phyloP scores from a whole-genome alignment of 2,113 vertebrate genomes.

The Pica pica region DNA sequence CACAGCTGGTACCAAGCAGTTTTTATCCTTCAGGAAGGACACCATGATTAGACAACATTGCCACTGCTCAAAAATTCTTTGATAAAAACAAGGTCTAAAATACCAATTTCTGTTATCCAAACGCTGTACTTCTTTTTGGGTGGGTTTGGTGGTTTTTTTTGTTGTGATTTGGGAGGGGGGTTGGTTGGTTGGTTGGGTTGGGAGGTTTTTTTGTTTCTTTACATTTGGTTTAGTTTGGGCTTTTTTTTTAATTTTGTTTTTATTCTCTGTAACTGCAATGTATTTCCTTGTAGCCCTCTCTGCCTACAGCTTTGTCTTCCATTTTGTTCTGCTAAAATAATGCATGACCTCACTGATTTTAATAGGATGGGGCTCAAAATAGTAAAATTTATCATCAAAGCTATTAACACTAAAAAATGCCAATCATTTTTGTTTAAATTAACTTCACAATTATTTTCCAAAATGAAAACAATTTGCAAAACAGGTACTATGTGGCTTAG shows the following conservation, averaged over 20 bases:
- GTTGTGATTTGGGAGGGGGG: not conserved
- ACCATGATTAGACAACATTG: fast-evolving
- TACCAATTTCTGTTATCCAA: not conserved
- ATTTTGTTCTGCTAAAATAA: not conserved
- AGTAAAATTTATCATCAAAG: not conserved
- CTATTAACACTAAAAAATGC: not conserved
- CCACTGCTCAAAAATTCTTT: not conserved
- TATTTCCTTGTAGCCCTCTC: not conserved
- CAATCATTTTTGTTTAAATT: not conserved
- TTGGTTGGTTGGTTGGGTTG: not conserved
- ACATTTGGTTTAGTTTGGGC: not conserved
- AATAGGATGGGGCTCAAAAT: fast-evolving
- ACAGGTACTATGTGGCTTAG: not conserved
- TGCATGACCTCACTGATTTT: not conserved
- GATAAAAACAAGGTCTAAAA: not conserved
- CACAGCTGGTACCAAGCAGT: not conserved
- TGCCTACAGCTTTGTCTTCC: not conserved
- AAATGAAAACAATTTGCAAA: not conserved
- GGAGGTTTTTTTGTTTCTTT: not conserved
- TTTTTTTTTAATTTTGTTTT: not conserved
- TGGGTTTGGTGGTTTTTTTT: not conserved
- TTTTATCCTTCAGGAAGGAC: not conserved
- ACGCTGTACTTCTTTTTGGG: not conserved
- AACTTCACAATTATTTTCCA: not conserved
- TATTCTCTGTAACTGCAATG: not conserved